Evolutionary conservation across 2,113 vertebrate genomes (phyloP).

Genomic region (Hyperoodon ampullatus): DNA sequence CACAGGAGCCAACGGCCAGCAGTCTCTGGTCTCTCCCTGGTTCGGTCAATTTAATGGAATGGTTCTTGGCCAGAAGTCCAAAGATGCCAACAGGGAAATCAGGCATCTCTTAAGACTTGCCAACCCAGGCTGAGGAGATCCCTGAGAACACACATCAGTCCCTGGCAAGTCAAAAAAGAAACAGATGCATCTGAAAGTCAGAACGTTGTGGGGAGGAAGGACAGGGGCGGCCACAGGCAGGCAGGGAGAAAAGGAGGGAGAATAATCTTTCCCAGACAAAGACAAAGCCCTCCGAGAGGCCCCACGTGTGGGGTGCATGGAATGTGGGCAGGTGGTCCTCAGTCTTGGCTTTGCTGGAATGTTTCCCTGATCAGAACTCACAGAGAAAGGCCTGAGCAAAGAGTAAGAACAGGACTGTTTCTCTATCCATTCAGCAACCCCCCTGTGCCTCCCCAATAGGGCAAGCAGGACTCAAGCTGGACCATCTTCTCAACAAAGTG

Average conservation of each 20-base stretch:
- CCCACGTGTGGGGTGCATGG: neutral
- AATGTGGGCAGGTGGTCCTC: neutral
- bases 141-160: neutral
- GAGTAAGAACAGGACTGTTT: neutral
- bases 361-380: neutral
- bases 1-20: neutral
- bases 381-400: neutral
- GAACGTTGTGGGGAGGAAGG: neutral
- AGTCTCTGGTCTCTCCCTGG: neutral
- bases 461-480: slow-evolving; percentile 2
- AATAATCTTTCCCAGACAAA: neutral
- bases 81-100: neutral
- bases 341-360: neutral
- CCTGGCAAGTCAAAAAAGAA: slow-evolving; percentile 2
- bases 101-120: slow-evolving; percentile 11
- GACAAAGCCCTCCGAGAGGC: neutral
- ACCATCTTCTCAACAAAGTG: slow-evolving; percentile 1
- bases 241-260: neutral
- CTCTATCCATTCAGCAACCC: neutral
- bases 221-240: neutral
- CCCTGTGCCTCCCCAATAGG: neutral
- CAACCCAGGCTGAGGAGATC: neutral
- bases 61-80: neutral
- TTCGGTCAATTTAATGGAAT: neutral
- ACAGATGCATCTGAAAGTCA: neutral